Conservation (phyloP, 1,140 invertebrate genomes). For the Brachionus rotundiformis region DNA sequence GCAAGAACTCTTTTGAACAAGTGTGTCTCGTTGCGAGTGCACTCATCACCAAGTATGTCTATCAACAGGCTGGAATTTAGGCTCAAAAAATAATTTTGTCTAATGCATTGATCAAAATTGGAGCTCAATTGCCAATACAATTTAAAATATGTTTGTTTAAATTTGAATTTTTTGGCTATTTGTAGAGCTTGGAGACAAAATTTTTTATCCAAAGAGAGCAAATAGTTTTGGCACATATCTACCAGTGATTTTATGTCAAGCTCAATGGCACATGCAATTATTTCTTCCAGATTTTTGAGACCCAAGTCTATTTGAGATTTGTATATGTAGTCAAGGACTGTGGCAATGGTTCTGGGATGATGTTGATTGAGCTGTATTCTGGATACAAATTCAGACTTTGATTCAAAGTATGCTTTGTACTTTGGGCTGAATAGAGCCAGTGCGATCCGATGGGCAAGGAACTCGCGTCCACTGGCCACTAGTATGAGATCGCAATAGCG, state of each 20-base stretch:
- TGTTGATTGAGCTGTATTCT: not conserved
- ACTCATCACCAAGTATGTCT: not conserved
- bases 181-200: not conserved
- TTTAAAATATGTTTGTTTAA: slow-evolving; percentile 15
- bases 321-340: not conserved
- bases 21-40: not conserved
- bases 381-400: slow-evolving; percentile 22
- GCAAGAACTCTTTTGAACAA: not conserved
- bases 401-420: slow-evolving; percentile 9
- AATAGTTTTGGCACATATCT: slow-evolving; percentile 13
- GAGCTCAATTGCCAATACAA: slow-evolving; percentile 24
- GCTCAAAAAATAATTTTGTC: not conserved
- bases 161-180: slow-evolving; percentile 26
- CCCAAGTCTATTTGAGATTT: not conserved
- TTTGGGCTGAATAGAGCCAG: not conserved
- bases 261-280: slow-evolving; percentile 17
- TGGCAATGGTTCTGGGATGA: not conserved
- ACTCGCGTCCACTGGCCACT: slow-evolving; percentile 21
- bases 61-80: not conserved
- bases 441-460: slow-evolving; percentile 9
- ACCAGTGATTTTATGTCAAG: not conserved
- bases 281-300: slow-evolving; percentile 2
- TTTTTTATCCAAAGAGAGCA: slow-evolving; percentile 5
- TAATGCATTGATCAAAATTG: slow-evolving; percentile 38
- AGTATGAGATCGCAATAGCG: slow-evolving; percentile 25